phyloP scores from a whole-genome alignment of 2,797 vertebrate genomes.

The Sternotherus odoratus region DNA sequence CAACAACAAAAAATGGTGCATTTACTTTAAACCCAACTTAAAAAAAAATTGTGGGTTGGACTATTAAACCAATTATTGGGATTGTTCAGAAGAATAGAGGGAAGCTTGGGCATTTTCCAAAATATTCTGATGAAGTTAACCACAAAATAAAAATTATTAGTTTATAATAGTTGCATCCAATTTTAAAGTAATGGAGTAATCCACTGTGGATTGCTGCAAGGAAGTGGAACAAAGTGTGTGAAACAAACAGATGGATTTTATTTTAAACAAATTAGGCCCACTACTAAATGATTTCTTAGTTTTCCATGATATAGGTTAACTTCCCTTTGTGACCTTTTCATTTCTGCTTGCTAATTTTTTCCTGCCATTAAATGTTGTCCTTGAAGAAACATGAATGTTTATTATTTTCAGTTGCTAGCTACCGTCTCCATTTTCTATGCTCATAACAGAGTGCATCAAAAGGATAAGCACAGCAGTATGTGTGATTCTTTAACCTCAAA shows the following conservation, averaged over 20 bases:
- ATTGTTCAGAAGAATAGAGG: constrained; percentile 46
- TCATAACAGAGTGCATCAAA: constrained; percentile 34
- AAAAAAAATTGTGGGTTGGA: constrained; percentile 29
- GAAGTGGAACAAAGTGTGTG: constrained; percentile 79
- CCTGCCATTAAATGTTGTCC: constrained; percentile 46
- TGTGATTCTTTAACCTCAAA: constrained; percentile 53
- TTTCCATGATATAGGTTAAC: constrained; percentile 64
- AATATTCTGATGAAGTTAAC: constrained; percentile 75
- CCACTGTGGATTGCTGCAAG: constrained; percentile 75
- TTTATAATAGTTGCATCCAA: constrained; percentile 76
- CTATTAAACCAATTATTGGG: constrained; percentile 18
- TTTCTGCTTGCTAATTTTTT: constrained; percentile 55
- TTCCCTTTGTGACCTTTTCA: constrained; percentile 63
- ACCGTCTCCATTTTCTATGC: constrained; percentile 32
- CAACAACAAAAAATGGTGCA: neutral
- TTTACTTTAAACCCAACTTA: constrained; percentile 54
- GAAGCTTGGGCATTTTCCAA: constrained; percentile 62
- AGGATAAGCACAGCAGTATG: constrained; percentile 10
- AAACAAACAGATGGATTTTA: constrained; percentile 81
- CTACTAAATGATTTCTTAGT: constrained; percentile 75
- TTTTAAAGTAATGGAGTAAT: constrained; percentile 77
- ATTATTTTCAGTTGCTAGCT: constrained; percentile 40
- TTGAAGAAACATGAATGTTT: constrained; percentile 46
- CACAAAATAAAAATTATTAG: constrained; percentile 77
- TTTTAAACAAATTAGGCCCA: constrained; percentile 81